These are phyloP conservation scores for Pangasius larnaudii DNA, from an alignment of 2,797 vertebrate species.

Conservation along the genomic window DNA sequence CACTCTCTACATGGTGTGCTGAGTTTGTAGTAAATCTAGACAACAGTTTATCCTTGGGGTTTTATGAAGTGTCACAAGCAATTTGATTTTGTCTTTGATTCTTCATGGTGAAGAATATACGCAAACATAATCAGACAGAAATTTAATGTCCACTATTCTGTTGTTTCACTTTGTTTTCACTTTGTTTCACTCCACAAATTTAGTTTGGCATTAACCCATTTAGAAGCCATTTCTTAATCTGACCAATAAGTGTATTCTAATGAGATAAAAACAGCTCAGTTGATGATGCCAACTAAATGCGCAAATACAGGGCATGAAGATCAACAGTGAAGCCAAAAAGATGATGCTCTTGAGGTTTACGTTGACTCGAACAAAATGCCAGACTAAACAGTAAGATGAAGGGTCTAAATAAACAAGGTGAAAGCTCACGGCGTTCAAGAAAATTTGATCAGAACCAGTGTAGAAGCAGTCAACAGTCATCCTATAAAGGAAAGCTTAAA, in stretches of 20 bases:
- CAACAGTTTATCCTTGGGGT: constrained; percentile 52
- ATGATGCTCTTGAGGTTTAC: background rate
- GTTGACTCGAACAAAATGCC: background rate
- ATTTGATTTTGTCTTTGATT: constrained; percentile 52
- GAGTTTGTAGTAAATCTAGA: constrained; percentile 58
- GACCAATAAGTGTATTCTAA: constrained; percentile 15
- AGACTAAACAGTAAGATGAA: constrained; percentile 2
- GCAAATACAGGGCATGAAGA: background rate
- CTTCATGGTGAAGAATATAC: constrained; percentile 20
- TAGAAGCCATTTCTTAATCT: constrained; percentile 9
- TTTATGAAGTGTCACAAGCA: constrained; percentile 46
- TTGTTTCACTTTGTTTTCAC: background rate
- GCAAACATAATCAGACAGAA: constrained; percentile 22
- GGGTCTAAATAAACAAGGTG: background rate
- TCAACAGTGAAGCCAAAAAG: background rate
- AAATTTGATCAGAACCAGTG: background rate
- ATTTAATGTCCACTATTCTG: constrained; percentile 19
- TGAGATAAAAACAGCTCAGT: constrained; percentile 5
- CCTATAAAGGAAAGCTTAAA: background rate
- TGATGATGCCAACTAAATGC: constrained; percentile 21
- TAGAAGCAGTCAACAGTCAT: constrained; percentile 15
- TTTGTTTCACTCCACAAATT: constrained; percentile 10
- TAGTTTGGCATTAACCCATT: background rate
- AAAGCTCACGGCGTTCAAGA: background rate
- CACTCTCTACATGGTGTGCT: constrained; percentile 23